Conservation (phyloP, 2,888 invertebrate species). For the Drosophila melanosoma region DNA sequence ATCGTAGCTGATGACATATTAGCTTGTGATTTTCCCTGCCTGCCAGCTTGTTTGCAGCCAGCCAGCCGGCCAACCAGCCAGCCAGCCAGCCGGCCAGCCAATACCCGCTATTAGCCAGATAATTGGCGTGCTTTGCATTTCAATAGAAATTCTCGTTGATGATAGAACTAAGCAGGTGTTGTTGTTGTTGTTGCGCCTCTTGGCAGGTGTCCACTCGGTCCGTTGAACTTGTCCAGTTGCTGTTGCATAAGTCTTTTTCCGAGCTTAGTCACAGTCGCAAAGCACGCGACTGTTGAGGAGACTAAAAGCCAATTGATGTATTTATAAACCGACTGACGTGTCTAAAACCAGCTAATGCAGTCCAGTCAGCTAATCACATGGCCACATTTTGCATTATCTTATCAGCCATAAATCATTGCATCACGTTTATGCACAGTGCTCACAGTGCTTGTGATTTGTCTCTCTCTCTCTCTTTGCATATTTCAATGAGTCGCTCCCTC, state of each 20-base stretch:
- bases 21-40: conserved; percentile 49
- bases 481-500: background rate
- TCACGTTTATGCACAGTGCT: background rate
- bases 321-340: conserved; percentile 3
- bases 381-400: conserved; percentile 1
- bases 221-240: conserved; percentile 1
- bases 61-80: too few relatives aligned
- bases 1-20: conserved; percentile 8
- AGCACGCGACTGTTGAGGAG: conserved; percentile 25
- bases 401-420: conserved; percentile 12
- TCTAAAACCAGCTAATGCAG: background rate
- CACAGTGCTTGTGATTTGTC: background rate
- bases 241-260: conserved; percentile 1
- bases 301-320: background rate
- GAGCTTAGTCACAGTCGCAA: conserved; percentile 23
- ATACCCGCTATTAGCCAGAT: conserved; percentile 33
- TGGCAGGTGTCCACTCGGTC: conserved; percentile 4
- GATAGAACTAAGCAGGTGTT: background rate
- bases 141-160: conserved; percentile 47
- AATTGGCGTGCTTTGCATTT: conserved; percentile 48
- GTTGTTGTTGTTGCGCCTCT: background rate
- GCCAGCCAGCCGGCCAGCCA: too few relatives aligned
- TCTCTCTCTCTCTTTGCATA: background rate
- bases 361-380: conserved; percentile 1
- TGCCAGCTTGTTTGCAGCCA: conserved; percentile 14